Conservation (phyloP, 2,113 vertebrate species). For the Thalassoma bifasciatum region DNA sequence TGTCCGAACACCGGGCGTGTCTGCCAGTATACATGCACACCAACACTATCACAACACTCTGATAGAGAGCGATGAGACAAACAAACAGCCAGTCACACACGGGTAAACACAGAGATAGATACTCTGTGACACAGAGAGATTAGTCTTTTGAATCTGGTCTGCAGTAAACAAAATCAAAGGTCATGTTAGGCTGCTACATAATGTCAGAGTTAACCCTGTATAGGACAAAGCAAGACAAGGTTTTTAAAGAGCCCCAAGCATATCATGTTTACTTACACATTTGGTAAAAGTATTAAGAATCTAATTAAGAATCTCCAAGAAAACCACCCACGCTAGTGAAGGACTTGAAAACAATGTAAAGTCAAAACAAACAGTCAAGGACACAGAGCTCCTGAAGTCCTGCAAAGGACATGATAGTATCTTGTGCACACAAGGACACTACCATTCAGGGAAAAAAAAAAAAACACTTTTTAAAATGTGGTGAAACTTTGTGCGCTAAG, state of each 20-base stretch:
- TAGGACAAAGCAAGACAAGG: neutral
- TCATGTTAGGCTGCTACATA: neutral
- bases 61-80: conserved; percentile 46
- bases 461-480: too few relatives aligned
- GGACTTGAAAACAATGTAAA: neutral
- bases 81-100: conserved; percentile 24
- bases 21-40: conserved; percentile 2
- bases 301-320: neutral
- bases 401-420: too few relatives aligned
- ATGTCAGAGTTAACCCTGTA: neutral
- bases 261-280: neutral
- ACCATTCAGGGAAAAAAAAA: too few relatives aligned
- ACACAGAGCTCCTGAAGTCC: neutral
- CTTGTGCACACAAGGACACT: too few relatives aligned
- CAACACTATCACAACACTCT: conserved; percentile 30
- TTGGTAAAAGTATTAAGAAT: neutral
- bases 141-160: conserved; percentile 23
- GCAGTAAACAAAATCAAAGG: neutral
- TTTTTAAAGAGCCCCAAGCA: neutral
- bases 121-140: conserved; percentile 26
- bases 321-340: neutral
- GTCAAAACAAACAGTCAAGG: neutral
- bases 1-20: conserved; percentile 46
- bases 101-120: conserved; percentile 44
- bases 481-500: neutral